Base-by-base conservation (phyloP, 1,140 invertebrate species). In the Drosophila erecta region DNA sequence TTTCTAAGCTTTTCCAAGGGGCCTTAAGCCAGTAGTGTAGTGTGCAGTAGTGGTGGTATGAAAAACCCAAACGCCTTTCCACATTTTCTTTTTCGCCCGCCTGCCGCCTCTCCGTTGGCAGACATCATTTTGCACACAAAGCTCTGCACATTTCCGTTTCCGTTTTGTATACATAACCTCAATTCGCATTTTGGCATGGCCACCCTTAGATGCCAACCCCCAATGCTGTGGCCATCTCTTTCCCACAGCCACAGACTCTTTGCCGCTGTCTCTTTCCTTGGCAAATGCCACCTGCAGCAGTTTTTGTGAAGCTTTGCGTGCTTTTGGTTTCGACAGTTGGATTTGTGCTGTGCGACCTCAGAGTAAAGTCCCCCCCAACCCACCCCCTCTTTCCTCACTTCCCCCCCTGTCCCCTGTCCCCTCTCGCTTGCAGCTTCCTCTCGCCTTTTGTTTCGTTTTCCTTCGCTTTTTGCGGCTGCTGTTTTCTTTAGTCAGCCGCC, bases 321-420 rank as follows among this genome's bases (percentile, higher is more conserved):
- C 83, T 86, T 87, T 86, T 86, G 83, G 83, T 86, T 86, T 86
- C 83, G 83, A 87, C 83, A 87, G 83, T 87, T 86, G 83, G 83
- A 86, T 86, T 86, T 86, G 81, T 76, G 81, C 73, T 38, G 62
- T 70, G 62, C 77, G 76, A 84, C 80, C 80, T 84, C 80, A 83
- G 70, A 83, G 66, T 81, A 83, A 83, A 81, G 76, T 37, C 55
- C 60, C 20, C 2, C n/a, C 3, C 8, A 53, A 4, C 27, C 14
- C 0, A 2, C 38, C 43, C 20, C 30, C 41, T 17, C 22, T 30
- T 35, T 8, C 17, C 37, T 17, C 8, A 1, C 14, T 22, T 22
- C 44, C 7, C 27, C 30, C 4, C 15, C 27, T 35, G 14, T 43
- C 22, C 46, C 2, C 15, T 17, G 38, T 14, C 47, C 6, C 15